Percentiles rank a stretch among this genome's conserved stretches.
These are phyloP conservation scores for Lucinisca nassula DNA, from an alignment of 2,888 invertebrate species.

Conservation along the genomic window DNA sequence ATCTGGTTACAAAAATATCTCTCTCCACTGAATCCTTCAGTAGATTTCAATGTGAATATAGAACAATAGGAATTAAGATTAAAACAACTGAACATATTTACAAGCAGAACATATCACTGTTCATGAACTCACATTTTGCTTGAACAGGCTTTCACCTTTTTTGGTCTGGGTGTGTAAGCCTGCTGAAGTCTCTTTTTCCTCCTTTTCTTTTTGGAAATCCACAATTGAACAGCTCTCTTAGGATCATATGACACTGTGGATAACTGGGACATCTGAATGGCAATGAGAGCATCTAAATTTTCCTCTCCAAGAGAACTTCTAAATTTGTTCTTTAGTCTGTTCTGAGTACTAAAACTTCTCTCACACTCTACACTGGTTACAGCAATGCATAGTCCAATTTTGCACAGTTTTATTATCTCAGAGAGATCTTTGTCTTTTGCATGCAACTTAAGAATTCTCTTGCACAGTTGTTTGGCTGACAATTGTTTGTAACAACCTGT, in stretches of 20 bases:
- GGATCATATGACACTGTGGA: background rate
- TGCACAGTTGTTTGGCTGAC: background rate
- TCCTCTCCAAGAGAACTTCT: background rate
- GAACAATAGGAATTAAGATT: too few species aligned
- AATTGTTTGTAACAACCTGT: constrained; percentile 28
- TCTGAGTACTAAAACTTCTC: constrained; percentile 50
- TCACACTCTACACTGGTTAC: constrained; percentile 58
- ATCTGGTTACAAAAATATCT: too few species aligned
- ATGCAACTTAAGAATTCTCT: constrained; percentile 29
- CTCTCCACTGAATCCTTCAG: too few species aligned
- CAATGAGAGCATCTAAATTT: background rate
- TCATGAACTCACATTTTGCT: too few species aligned
- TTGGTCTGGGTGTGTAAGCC: too few species aligned
- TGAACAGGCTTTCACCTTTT: too few species aligned
- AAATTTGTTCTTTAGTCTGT: constrained; percentile 41
- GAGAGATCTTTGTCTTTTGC: background rate
- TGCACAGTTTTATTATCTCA: constrained; percentile 22
- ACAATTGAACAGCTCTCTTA: background rate
- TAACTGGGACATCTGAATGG: background rate
- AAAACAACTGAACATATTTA: too few species aligned
- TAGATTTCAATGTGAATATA: too few species aligned
- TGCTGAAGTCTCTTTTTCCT: background rate
- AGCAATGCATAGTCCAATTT: constrained; percentile 46
- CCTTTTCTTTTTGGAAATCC: background rate
- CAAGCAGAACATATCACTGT: too few species aligned